phyloP scores from a whole-genome alignment of 2,888 invertebrate genomes.

The Schizotus pectinicornis region DNA sequence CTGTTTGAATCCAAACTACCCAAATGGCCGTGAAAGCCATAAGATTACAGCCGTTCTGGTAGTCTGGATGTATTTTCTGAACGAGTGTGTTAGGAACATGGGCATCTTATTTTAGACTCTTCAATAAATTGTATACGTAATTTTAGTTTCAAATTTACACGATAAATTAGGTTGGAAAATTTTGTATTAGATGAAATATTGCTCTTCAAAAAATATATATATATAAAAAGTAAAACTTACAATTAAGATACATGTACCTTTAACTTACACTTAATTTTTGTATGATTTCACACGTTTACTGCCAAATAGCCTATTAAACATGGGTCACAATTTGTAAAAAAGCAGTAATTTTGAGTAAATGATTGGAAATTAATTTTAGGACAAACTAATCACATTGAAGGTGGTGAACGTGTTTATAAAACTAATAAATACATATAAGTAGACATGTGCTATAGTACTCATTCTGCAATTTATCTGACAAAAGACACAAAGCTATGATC shows the following conservation, averaged over 20 bases:
- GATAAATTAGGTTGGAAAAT: slow-evolving; percentile 12
- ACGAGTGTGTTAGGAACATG: slow-evolving; percentile 23
- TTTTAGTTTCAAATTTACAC: slow-evolving; percentile 1
- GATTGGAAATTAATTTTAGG: slow-evolving; percentile 4
- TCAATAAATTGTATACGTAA: slow-evolving; percentile 9
- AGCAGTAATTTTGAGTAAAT: slow-evolving; percentile 4
- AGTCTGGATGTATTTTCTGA: background rate
- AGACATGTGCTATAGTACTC: slow-evolving; percentile 1
- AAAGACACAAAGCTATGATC: no score
- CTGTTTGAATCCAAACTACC: no score
- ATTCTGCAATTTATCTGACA: no score
- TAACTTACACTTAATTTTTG: slow-evolving; percentile 5
- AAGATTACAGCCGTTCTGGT: no score
- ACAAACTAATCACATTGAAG: background rate
- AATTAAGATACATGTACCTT: background rate
- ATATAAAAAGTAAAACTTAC: slow-evolving; percentile 4
- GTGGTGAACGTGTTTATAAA: slow-evolving; percentile 19
- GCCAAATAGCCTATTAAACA: slow-evolving; percentile 2
- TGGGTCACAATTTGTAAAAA: background rate
- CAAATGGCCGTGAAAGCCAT: no score
- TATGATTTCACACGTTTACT: slow-evolving; percentile 21
- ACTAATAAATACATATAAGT: slow-evolving; percentile 12
- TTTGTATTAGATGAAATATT: background rate
- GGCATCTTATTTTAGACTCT: slow-evolving; percentile 20
- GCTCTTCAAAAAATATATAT: slow-evolving; percentile 11